Base-by-base conservation (phyloP, 2,113 vertebrate genomes). In the Hymenochirus boettgeri region DNA sequence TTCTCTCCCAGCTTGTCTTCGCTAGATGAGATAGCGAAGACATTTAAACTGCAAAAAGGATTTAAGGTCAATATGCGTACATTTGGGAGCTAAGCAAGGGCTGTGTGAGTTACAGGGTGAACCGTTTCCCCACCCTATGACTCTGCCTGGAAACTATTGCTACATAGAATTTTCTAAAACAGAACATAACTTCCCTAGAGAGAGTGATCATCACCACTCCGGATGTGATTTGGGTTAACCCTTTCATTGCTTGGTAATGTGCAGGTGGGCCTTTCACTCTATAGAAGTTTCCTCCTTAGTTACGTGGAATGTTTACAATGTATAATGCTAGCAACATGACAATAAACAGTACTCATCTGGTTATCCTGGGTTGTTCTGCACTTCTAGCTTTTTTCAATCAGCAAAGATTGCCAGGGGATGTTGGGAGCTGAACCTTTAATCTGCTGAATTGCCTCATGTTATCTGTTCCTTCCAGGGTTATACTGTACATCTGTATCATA, bases 81-180 rank as follows among this genome's bases (percentile, higher is more conserved):
- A 60, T 69, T 39, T 59, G 57, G 42, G 47, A 60, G 65, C 47
- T 52, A 35, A 53, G 65, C 47, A 69, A 60, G 65, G 65, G 65
- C 56, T 60, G 65, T 69, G 63, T 31, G 24, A 60, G 55, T 52
- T 23, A 69, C 33, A 33, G 65, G 47, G 22, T 60, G 18, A 60
- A 50, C n/a, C 52, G 31, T 50, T 59, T 66, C 65, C 65, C 56
- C 65, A 69, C 65, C 65, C 65, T 60, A 69, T 69, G 65, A 69
- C 65, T 69, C 56, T 60, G 46, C 46, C 57, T 69, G 65, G 65
- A 69, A 69, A 69, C 47, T 69, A 69, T 69, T 69, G 65, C 65
- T 53, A 52, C 45, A 17, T 69, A 29, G 52, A 29, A 69, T 23
- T 23, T 23, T 51, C 59, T 67, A 67, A 60, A 60, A 69, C 23